These are phyloP conservation scores for Microcebus murinus DNA, from an alignment of 2,113 vertebrate species.

Conservation along the genomic window DNA sequence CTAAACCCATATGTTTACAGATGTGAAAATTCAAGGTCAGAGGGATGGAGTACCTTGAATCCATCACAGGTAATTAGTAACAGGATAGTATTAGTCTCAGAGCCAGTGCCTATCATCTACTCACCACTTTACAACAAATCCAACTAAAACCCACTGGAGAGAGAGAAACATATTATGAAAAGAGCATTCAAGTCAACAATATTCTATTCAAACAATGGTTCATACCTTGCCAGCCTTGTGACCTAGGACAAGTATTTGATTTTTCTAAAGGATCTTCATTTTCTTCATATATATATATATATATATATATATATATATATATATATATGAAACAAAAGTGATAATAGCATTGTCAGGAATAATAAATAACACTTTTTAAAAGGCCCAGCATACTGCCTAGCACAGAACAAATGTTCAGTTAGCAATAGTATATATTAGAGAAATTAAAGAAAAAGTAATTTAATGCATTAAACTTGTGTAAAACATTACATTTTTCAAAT, in stretches of 20 bases:
- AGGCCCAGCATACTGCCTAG: not conserved
- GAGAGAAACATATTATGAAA: not conserved
- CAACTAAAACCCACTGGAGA: not conserved
- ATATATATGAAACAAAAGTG: not conserved
- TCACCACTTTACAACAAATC: not conserved
- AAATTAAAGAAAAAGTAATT: not conserved
- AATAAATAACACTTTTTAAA: not conserved
- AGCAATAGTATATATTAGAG: not conserved
- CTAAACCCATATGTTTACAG: not conserved
- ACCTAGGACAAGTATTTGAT: not conserved
- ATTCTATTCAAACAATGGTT: not conserved
- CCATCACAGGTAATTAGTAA: not conserved
- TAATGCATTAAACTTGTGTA: not conserved
- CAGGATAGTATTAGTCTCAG: not conserved
- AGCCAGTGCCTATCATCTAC: not conserved
- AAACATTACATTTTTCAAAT: not conserved
- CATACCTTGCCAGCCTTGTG: not conserved
- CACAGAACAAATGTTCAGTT: not conserved
- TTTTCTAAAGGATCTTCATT: not conserved
- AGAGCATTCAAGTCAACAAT: not conserved
- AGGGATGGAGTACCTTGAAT: not conserved
- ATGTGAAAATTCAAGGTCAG: not conserved
- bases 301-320: not conserved
- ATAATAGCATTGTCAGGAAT: not conserved
- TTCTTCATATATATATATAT: not conserved